A percentile compares a stretch with the other conserved stretches of the same genome.
Conservation (phyloP, 2,888 invertebrate genomes). For the Pelosia muscerda region DNA sequence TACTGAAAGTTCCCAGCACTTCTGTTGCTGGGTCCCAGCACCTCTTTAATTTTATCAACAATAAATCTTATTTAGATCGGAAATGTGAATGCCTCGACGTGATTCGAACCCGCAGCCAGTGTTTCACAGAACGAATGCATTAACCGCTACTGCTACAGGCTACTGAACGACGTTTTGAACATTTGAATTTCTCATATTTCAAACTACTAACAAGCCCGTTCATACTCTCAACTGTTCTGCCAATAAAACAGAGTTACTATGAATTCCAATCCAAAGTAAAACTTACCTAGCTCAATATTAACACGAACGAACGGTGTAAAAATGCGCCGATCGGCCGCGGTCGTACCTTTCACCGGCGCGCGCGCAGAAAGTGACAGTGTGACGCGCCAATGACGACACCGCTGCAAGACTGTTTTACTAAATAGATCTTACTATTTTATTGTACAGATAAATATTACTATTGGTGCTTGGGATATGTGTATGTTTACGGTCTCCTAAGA, state of each 20-base stretch:
- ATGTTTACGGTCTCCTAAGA: neutral
- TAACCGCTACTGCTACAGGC: no score
- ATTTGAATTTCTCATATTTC: no score
- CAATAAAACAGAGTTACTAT: conserved; percentile 16
- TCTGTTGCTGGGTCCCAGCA: no score
- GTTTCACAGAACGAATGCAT: no score
- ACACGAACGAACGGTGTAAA: conserved; percentile 30
- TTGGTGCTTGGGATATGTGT: neutral
- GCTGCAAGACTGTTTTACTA: conserved; percentile 17
- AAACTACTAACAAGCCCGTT: no score
- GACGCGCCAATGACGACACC: conserved; percentile 48
- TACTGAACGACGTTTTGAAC: no score
- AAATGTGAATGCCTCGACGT: no score
- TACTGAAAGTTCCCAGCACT: no score
- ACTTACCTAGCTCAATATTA: conserved; percentile 29
- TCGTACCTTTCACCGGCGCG: conserved; percentile 52
- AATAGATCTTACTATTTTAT: conserved; percentile 16
- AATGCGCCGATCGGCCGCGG: conserved; percentile 34
- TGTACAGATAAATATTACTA: neutral
- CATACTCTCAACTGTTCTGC: neutral
- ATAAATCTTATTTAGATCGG: no score
- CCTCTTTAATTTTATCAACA: no score
- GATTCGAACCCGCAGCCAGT: no score
- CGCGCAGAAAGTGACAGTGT: conserved; percentile 57
- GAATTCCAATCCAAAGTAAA: conserved; percentile 27